phyloP scores from a whole-genome alignment of 2,797 vertebrate genomes.

The Poeciliopsis presidionis region DNA sequence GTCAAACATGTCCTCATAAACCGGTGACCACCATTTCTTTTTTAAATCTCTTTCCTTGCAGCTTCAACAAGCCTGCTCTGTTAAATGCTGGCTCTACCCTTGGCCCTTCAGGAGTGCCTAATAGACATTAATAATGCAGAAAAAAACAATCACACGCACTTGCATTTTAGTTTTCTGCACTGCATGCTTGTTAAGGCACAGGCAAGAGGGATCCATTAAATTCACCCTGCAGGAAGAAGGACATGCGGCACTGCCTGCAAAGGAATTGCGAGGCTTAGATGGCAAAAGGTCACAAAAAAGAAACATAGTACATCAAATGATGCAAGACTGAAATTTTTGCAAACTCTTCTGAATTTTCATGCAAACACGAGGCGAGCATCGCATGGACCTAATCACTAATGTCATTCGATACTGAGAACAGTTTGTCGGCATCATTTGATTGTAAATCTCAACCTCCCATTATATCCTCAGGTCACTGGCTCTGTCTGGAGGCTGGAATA shows the following conservation, averaged over 20 bases:
- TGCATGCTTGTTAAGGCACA: constrained; percentile 38
- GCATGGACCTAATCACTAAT: constrained; percentile 36
- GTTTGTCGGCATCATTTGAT: constrained; percentile 45
- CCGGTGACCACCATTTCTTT: constrained; percentile 22
- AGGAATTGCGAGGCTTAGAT: constrained; percentile 36
- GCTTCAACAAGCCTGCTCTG: constrained; percentile 24
- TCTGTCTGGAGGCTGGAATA: constrained; percentile 6
- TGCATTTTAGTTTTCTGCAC: constrained; percentile 16
- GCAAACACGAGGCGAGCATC: constrained; percentile 30
- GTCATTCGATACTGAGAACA: constrained; percentile 41
- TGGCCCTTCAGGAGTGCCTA: constrained; percentile 27
- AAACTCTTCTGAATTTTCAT: background rate
- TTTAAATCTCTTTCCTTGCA: constrained; percentile 5
- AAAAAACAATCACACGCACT: constrained; percentile 19
- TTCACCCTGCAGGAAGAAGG: constrained; percentile 31
- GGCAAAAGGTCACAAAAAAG: constrained; percentile 14
- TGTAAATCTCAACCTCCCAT: constrained; percentile 55
- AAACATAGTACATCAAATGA: constrained; percentile 10
- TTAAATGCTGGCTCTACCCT: constrained; percentile 11
- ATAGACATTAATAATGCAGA: constrained; percentile 56
- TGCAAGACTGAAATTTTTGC: background rate
- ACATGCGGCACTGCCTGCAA: constrained; percentile 29
- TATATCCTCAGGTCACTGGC: constrained; percentile 19
- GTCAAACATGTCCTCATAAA: constrained; percentile 37
- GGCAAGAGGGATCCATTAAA: constrained; percentile 52